These are phyloP conservation scores for Vombatus ursinus DNA, from an alignment of 2,113 vertebrate species.

Conservation along the genomic window DNA sequence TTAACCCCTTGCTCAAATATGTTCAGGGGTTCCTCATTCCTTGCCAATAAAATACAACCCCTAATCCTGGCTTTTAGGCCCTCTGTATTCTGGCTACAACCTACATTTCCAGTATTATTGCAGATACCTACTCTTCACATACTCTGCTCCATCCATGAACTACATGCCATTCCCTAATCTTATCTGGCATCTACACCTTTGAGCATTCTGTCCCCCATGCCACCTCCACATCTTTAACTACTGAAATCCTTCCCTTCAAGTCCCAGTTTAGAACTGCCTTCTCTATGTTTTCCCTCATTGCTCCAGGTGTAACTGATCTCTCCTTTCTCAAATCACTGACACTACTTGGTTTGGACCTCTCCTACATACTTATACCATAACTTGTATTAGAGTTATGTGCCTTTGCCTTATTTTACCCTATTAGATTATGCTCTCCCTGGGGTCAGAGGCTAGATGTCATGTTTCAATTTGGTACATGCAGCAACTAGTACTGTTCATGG, in stretches of 20 bases:
- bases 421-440: not conserved
- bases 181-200: no score
- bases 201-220: no score
- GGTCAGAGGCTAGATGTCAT: not conserved
- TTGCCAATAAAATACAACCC: not conserved
- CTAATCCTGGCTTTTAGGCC: not conserved
- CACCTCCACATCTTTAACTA: not conserved
- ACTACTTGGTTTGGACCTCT: not conserved
- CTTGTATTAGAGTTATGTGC: not conserved
- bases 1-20: not conserved
- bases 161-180: not conserved
- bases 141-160: not conserved
- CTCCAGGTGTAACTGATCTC: not conserved
- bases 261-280: no score
- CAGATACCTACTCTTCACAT: not conserved
- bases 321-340: not conserved
- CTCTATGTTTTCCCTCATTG: not conserved
- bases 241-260: not conserved
- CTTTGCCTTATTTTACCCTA: not conserved
- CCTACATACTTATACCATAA: not conserved
- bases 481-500: not conserved
- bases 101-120: not conserved
- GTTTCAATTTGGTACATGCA: not conserved
- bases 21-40: not conserved
- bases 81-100: not conserved